Base-by-base conservation (phyloP, 2,113 vertebrate genomes). In the Hepsetus odoe region DNA sequence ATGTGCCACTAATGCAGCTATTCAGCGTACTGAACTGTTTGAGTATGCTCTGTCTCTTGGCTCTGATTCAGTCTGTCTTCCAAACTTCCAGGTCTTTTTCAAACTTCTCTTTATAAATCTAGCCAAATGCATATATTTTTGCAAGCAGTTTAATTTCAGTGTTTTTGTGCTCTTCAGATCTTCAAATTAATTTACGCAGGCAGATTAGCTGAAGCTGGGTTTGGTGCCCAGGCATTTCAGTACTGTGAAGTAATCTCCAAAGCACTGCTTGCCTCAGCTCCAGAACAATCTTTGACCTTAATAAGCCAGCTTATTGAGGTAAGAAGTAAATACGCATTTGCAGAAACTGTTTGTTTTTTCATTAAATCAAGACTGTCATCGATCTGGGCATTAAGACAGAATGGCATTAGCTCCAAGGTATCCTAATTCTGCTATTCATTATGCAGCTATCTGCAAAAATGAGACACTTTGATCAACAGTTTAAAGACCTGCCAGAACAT, bases 1-100 rank as follows among this genome's bases (percentile, higher is more conserved):
- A 2, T 38, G 12, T 12, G 61, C 20, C 33, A 38, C 61, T 10
- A 65, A 65, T 65, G 33, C 35, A 65, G 32, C 20, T 38, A 65
- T 65, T 20, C 61, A 65, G n/a, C 32, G 33, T 33, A 65, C 61
- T 35, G 61, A 65, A 22, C 9, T 65, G 4, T 38, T 65, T 38
- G 61, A 65, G 22, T 65, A 65, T 65, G 32, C 61, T 38, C 61
- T 65, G 20, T 65, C 32, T 65, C 61, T 65, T n/a, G 33, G 61
- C 4, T 11, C 18, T 38, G 11, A 65, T 65, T 38, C 61, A 13
- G 8, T 65, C 1, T 10, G 12, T 22, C 61, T 65, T 65, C 33
- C 32, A 20, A 38, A 65, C 33, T 35, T 65, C 10, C 61, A 65
- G 61, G 61, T 65, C 10, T 65, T 65, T 65, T 65, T 65, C 30